phyloP scores from a whole-genome alignment of 35 echinoderm and acorn worm species.

The Diadema setosum region DNA sequence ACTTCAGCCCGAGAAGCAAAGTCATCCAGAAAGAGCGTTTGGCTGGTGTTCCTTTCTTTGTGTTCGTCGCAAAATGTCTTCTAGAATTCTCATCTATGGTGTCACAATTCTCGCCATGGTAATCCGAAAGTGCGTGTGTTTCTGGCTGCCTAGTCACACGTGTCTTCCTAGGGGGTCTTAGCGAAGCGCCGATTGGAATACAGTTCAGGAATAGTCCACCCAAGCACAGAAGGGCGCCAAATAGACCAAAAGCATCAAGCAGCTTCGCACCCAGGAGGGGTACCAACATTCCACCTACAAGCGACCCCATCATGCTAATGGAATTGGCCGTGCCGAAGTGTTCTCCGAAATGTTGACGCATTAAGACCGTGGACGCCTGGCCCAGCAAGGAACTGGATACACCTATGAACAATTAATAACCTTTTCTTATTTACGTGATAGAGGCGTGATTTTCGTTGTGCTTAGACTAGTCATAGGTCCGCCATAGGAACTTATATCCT shows the following conservation, averaged over 20 bases:
- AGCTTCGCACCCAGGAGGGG: background rate
- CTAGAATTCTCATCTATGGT: too few species aligned
- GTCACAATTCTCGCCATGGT: background rate
- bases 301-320: background rate
- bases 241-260: background rate
- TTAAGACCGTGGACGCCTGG: background rate
- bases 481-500: too few species aligned
- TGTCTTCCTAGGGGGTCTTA: background rate
- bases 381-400: background rate
- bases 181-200: background rate
- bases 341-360: background rate
- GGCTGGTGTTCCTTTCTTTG: too few species aligned
- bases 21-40: too few species aligned
- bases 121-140: background rate
- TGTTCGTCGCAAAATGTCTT: too few species aligned
- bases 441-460: too few species aligned
- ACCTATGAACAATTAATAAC: too few species aligned
- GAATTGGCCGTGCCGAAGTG: background rate
- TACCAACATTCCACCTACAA: background rate
- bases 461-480: too few species aligned
- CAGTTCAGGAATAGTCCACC: conserved; percentile 4
- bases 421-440: too few species aligned
- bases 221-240: background rate
- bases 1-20: background rate
- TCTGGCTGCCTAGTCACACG: background rate